Conservation (phyloP, 2,888 invertebrate genomes). For the Tiphia femorata region DNA sequence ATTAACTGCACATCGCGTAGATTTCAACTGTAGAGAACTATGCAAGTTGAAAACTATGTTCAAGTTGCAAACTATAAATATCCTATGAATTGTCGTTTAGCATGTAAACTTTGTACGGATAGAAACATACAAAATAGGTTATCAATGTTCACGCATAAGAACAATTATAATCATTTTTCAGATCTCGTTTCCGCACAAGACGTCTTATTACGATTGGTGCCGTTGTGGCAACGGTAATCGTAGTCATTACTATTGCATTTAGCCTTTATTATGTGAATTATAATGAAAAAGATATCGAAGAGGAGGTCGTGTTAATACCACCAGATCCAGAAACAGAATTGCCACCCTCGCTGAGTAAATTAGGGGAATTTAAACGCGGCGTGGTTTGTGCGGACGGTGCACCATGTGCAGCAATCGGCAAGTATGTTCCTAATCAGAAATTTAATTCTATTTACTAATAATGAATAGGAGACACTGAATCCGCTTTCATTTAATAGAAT, state of each 20-base stretch:
- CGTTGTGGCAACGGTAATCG: constrained; percentile 36
- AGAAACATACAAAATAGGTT: not conserved
- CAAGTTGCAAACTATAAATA: too few relatives aligned
- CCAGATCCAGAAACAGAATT: constrained; percentile 76
- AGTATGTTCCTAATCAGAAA: too few relatives aligned
- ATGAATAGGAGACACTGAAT: too few relatives aligned
- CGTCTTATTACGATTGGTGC: constrained; percentile 37
- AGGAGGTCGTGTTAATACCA: constrained; percentile 68
- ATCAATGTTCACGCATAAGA: not conserved
- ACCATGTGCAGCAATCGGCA: constrained; percentile 83
- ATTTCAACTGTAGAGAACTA: too few relatives aligned
- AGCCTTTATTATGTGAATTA: constrained; percentile 48
- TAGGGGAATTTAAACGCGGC: constrained; percentile 77
- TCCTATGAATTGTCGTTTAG: not conserved
- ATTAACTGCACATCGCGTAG: too few relatives aligned
- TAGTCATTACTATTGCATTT: constrained; percentile 61
- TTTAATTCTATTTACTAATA: too few relatives aligned
- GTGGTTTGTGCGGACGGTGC: constrained; percentile 85
- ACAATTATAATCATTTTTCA: constrained; percentile 28
- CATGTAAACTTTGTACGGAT: not conserved
- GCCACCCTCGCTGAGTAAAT: constrained; percentile 77
- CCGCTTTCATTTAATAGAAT: too few relatives aligned
- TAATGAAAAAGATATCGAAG: not conserved
- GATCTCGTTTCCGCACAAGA: constrained; percentile 42
- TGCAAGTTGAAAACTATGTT: not conserved